phyloP scores from a whole-genome alignment of 2,797 vertebrate species.

The Girardinus metallicus region DNA sequence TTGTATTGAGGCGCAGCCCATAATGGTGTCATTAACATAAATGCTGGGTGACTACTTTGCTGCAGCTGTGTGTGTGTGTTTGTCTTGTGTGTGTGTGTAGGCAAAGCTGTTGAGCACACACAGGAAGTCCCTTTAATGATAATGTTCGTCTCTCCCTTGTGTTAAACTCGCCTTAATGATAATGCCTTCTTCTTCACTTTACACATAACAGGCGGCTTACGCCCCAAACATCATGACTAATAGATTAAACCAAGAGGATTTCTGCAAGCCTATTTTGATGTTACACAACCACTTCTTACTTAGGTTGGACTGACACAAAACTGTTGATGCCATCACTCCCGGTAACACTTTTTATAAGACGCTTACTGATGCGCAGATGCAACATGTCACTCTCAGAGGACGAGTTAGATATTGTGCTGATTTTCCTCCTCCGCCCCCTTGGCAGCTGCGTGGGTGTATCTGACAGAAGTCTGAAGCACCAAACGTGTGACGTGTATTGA shows the following conservation, averaged over 20 bases:
- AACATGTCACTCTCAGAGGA: background rate
- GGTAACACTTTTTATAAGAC: background rate
- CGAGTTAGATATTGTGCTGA: background rate
- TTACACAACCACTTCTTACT: background rate
- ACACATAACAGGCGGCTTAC: background rate
- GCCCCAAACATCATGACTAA: background rate
- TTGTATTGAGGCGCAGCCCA: background rate
- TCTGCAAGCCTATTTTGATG: background rate
- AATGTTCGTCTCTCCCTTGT: background rate
- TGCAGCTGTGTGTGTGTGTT: no score
- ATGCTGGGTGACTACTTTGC: background rate
- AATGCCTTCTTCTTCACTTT: background rate
- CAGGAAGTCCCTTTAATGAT: background rate
- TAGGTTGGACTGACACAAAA: no score
- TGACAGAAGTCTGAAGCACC: background rate
- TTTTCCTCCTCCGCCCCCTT: background rate
- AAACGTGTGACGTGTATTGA: background rate
- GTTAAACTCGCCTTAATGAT: constrained; percentile 3
- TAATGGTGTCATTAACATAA: background rate
- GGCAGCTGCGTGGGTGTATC: no score
- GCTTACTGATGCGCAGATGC: background rate
- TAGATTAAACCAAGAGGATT: background rate
- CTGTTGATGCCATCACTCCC: background rate
- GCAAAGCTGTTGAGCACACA: background rate
- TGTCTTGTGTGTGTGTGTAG: background rate